Evolutionary conservation across 2,113 vertebrate genomes (phyloP).

Genomic region (Stomatorhinus ivindoensis): DNA sequence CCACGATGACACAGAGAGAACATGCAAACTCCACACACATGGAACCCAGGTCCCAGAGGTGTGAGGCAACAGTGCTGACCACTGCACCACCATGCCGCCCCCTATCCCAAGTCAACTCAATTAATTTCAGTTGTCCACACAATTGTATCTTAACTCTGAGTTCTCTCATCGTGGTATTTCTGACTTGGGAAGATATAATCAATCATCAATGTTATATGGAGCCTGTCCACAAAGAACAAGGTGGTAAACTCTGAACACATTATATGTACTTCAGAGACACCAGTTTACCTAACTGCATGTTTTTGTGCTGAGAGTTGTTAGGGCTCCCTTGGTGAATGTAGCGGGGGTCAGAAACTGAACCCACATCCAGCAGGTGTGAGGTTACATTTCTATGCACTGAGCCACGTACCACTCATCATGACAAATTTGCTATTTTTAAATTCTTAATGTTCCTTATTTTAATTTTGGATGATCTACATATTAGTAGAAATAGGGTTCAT

Average conservation of each 20-base stretch:
- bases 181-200: not conserved
- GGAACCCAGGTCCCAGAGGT: no score
- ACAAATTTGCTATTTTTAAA: not conserved
- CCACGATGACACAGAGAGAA: no score
- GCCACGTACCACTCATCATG: not conserved
- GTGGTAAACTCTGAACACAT: not conserved
- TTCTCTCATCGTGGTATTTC: not conserved
- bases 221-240: not conserved
- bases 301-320: not conserved
- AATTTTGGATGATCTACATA: not conserved
- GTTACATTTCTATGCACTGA: not conserved
- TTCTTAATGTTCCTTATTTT: not conserved
- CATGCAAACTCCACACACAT: no score
- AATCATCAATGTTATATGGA: not conserved
- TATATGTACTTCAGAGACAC: not conserved
- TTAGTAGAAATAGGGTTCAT: not conserved
- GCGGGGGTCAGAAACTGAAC: not conserved
- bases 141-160: not conserved
- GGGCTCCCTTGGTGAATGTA: not conserved
- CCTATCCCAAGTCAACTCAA: not conserved
- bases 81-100: no score
- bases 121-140: not conserved
- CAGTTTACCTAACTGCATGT: not conserved
- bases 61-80: no score
- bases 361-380: not conserved